Evolutionary conservation across 2,888 invertebrate species (phyloP).

Genomic region (Ceratothoa steindachneri): DNA sequence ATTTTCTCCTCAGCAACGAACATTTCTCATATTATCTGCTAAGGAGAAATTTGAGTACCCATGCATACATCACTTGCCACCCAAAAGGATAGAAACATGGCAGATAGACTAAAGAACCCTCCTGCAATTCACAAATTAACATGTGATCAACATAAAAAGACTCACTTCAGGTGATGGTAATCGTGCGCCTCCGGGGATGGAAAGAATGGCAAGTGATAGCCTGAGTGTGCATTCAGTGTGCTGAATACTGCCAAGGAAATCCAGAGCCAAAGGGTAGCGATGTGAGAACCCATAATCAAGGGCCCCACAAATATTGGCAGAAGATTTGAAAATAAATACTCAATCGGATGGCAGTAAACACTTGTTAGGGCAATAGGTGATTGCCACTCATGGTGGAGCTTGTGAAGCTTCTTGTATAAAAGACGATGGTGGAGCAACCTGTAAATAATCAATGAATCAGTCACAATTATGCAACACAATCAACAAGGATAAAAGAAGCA

Average conservation of each 20-base stretch:
- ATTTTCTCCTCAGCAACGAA: no score
- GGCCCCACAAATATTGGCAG: conserved; percentile 66
- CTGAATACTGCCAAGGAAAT: conserved; percentile 70
- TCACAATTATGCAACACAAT: no score
- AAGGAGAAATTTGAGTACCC: no score
- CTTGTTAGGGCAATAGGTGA: conserved; percentile 78
- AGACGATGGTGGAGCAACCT: conserved; percentile 69
- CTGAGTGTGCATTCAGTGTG: conserved; percentile 76
- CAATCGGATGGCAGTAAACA: conserved; percentile 72
- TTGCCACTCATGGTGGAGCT: conserved; percentile 83
- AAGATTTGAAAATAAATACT: conserved; percentile 71
- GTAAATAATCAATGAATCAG: conserved; percentile 48
- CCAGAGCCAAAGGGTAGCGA: conserved; percentile 75
- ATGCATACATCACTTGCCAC: no score
- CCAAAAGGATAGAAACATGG: no score
- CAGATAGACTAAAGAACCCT: no score
- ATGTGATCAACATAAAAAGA: conserved; percentile 28
- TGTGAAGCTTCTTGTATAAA: conserved; percentile 76
- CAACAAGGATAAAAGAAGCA: no score
- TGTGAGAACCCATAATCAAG: conserved; percentile 66
- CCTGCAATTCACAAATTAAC: no score
- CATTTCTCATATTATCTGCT: no score
- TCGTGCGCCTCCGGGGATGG: conserved; percentile 82
- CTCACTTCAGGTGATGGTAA: conserved; percentile 78
- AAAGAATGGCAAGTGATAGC: conserved; percentile 79